Evolutionary conservation across 2,113 vertebrate genomes (phyloP), one percentile per base, ranked within the genome.

Genomic region (pig (Sus scrofa)): DNA sequence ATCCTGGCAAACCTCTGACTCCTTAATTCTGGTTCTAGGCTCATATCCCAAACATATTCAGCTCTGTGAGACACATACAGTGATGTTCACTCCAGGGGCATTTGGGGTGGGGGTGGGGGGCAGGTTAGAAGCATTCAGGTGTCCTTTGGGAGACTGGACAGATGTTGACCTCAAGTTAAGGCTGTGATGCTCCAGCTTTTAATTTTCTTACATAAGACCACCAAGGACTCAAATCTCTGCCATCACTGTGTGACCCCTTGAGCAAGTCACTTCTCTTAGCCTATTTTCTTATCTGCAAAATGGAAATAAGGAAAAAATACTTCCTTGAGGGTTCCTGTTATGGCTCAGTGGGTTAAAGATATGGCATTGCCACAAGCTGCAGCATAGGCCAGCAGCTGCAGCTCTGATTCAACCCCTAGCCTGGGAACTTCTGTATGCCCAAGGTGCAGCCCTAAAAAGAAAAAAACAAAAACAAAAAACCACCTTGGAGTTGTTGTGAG

Each of bases 241-340:
- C 44, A 44, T 44, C 44, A 8, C 44, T 44, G 8, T 44, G 44
- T 44, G 44, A 44, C 44, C 44, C 44, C 44, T 44, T 44, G 44
- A 44, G 44, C 44, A 44, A 44, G 44, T 44, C 44, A 44, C 44
- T 44, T 44, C 44, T 44, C 44, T 44, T 8, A 44, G 44, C 44
- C 44, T 27, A 56, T 44, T 89, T 91, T 56, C 37, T 95, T 54
- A 96, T 37, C 11, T 85, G 67, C 39, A 88, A 97, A 95, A 73
- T 82, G 27, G 4, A 94, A 95, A 91, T 88, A 78, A 34, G 96
- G 44, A 73, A 62, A 83, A 90, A 79, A 73, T 54, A 58, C 27
- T 14, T 65, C 30, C 67, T 70, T 44, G 44, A 44, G 8, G 5
- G 44, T 44, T 44, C 44, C 44, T 44, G 44, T 44, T 44, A 8